Evolutionary conservation across 37 sponge, comb jelly and placozoan genomes (phyloP), one percentile per base, ranked within the genome.

Genomic region (Axinella damicornis): DNA sequence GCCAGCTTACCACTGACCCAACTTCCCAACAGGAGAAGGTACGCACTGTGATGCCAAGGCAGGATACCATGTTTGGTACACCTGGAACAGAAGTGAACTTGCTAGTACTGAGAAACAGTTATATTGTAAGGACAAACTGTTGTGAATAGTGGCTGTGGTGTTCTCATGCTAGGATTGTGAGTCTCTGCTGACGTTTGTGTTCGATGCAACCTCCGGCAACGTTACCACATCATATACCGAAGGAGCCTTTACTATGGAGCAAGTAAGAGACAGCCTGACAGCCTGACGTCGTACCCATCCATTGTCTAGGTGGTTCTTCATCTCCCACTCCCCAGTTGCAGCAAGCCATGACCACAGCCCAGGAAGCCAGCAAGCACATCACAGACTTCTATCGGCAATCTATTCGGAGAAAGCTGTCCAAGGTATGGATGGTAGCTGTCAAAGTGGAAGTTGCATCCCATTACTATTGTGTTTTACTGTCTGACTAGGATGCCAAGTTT

Each of bases 1-100:
- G 82, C 15, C 57, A 79, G 35, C 70, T 86, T 41, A 21, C 82
- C 32, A 70, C 83, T 41, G 93, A 96, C 67, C 96, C 91, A 21
- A 79, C 76, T 28, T 22, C 55, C 0, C 53, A 57, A 20, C 89
- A 92, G 25, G 89, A 92, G 38, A 52, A 69, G 63, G 71, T 69
- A 30, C 4, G 14, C 76, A 46, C 9, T 4, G 9, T 46, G n/a
- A n/a, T n/a, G n/a, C n/a, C n/a, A n/a, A n/a, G n/a, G n/a, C n/a
- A n/a, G n/a, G n/a, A n/a, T n/a, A n/a, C n/a, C n/a, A n/a, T n/a
- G n/a, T n/a, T n/a, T n/a, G n/a, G n/a, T n/a, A n/a, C n/a, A n/a
- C n/a, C n/a, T n/a, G n/a, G n/a, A n/a, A n/a, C n/a, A n/a, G n/a
- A n/a, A n/a, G n/a, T n/a, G n/a, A n/a, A n/a, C n/a, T n/a, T n/a